phyloP scores from a whole-genome alignment of 2,113 vertebrate species.

The Ptyas mucosa region DNA sequence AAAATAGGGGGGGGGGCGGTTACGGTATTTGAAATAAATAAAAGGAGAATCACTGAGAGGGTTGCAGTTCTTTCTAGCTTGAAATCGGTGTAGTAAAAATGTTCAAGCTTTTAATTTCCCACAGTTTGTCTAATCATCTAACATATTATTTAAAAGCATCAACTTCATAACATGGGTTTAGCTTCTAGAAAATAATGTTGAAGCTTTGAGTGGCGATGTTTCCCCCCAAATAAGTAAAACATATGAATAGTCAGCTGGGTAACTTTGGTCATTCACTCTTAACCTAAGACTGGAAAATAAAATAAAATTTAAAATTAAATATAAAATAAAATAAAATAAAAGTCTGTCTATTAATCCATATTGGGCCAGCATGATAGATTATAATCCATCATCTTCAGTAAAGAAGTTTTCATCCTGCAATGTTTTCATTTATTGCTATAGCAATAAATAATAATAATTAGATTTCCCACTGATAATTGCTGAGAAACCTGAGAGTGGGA shows the following conservation, averaged over 20 bases:
- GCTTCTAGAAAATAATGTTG: not conserved
- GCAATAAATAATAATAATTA: not conserved
- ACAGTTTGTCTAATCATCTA: not conserved
- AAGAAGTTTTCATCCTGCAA: not conserved
- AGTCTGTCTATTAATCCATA: not conserved
- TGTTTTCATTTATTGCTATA: not conserved
- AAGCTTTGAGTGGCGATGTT: not conserved
- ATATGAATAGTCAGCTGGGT: not conserved
- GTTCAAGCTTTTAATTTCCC: not conserved
- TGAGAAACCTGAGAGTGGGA: not conserved
- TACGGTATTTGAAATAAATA: not conserved
- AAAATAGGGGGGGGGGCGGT: not conserved
- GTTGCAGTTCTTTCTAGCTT: not conserved
- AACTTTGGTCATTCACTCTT: not conserved
- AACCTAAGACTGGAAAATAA: not conserved
- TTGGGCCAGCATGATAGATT: not conserved
- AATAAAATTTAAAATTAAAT: not conserved
- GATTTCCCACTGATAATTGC: not conserved
- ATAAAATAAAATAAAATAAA: not conserved
- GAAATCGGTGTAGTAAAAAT: not conserved
- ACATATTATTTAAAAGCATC: not conserved
- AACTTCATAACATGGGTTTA: not conserved
- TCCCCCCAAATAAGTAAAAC: not conserved
- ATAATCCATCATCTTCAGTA: not conserved
- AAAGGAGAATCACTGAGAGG: not conserved